Percentiles rank a stretch among this genome's conserved stretches.
phyloP scores from a whole-genome alignment of 2,797 vertebrate species.

The Leptatherina wallacei region DNA sequence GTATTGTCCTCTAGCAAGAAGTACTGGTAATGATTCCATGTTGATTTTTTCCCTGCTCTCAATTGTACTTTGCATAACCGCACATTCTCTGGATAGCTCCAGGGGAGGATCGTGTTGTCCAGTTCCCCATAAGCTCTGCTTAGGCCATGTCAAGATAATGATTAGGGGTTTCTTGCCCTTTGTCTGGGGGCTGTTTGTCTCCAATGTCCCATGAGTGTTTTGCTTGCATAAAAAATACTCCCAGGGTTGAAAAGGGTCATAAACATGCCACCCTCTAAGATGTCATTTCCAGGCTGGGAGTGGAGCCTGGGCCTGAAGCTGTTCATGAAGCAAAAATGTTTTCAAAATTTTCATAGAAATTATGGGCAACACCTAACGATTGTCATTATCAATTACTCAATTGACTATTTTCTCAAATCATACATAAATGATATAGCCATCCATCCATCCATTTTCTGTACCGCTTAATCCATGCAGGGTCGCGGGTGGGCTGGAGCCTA shows the following conservation, averaged over 20 bases:
- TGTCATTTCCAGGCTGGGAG: background rate
- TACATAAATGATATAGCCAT: background rate
- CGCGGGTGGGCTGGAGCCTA: too few species aligned
- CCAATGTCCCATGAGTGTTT: constrained; percentile 15
- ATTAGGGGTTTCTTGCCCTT: constrained; percentile 22
- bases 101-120: background rate
- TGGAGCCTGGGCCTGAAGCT: constrained; percentile 1
- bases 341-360: background rate
- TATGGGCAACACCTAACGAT: background rate
- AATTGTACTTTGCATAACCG: background rate
- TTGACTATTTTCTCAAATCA: background rate
- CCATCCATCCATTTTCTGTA: too few species aligned
- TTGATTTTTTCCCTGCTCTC: background rate
- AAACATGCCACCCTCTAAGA: constrained; percentile 24
- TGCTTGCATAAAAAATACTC: constrained; percentile 18
- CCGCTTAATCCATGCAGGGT: too few species aligned
- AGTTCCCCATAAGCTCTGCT: constrained; percentile 6
- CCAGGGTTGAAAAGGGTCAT: constrained; percentile 32
- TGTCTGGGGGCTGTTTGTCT: constrained; percentile 45
- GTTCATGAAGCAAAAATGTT: background rate
- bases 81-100: constrained; percentile 12
- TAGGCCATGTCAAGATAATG: background rate
- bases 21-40: background rate
- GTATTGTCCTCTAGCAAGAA: constrained; percentile 18
- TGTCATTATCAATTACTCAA: background rate